Evolutionary conservation across 2,888 invertebrate genomes (phyloP).

Genomic region (Drosophila paracracens): DNA sequence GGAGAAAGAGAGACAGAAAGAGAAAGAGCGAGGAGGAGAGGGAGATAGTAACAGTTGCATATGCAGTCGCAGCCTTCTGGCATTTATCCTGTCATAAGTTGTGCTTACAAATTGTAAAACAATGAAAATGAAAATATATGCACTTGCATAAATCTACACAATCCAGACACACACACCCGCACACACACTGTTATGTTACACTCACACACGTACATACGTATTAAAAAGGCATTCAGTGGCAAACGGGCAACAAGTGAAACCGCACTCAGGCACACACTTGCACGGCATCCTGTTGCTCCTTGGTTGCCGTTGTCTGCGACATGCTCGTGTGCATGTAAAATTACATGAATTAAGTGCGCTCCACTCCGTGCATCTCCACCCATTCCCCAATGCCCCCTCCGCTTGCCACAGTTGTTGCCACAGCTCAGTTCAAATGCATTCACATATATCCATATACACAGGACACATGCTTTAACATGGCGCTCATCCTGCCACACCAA

Average conservation of each 20-base stretch:
- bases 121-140: conserved; percentile 78
- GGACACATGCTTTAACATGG: conserved; percentile 72
- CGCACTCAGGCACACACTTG: conserved; percentile 64
- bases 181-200: not conserved
- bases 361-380: conserved; percentile 35
- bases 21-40: not conserved
- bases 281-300: conserved; percentile 75
- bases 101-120: conserved; percentile 80
- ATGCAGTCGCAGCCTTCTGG: conserved; percentile 39
- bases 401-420: conserved; percentile 40
- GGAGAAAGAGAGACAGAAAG: not conserved
- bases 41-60: conserved; percentile 28
- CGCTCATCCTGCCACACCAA: conserved; percentile 69
- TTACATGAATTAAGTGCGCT: conserved; percentile 80
- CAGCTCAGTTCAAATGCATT: conserved; percentile 51
- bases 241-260: conserved; percentile 77
- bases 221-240: conserved; percentile 60
- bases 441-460: conserved; percentile 55
- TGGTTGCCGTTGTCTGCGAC: conserved; percentile 55
- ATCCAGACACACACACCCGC: conserved; percentile 27
- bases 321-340: conserved; percentile 73
- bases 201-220: conserved; percentile 9
- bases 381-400: not conserved
- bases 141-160: conserved; percentile 67
- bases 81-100: conserved; percentile 78